Conservation (phyloP, 1,140 invertebrate species). For the Belonocnema kinseyi region DNA sequence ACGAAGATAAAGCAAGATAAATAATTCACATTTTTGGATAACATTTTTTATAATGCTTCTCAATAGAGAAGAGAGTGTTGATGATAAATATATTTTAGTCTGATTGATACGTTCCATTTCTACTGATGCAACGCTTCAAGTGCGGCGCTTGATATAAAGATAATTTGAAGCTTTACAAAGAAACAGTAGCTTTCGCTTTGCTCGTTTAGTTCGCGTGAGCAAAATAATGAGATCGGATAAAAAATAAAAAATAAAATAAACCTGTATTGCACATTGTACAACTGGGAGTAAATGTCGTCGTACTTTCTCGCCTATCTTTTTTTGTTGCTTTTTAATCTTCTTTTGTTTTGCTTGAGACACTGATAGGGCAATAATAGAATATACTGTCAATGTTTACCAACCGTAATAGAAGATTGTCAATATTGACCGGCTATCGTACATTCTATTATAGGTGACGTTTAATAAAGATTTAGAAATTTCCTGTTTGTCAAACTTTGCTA, state of each 20-base stretch:
- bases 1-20: too few species aligned
- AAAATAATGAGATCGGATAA: background rate
- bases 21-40: too few species aligned
- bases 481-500: too few species aligned
- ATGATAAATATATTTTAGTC: background rate
- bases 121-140: background rate
- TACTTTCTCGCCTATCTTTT: background rate
- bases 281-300: background rate
- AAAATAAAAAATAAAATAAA: background rate
- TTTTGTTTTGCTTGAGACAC: too few species aligned
- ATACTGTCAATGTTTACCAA: too few species aligned
- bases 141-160: conserved; percentile 4
- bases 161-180: conserved; percentile 13
- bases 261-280: background rate
- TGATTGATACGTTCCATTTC: background rate
- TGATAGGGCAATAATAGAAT: too few species aligned
- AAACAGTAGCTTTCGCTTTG: background rate
- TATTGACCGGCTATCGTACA: too few species aligned
- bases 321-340: too few species aligned
- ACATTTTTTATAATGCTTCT: background rate
- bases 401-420: too few species aligned
- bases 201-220: background rate
- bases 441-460: too few species aligned
- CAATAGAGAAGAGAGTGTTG: background rate
- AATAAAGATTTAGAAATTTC: too few species aligned